Conservation (phyloP, 2,113 vertebrate genomes). For the Nestor notabilis region DNA sequence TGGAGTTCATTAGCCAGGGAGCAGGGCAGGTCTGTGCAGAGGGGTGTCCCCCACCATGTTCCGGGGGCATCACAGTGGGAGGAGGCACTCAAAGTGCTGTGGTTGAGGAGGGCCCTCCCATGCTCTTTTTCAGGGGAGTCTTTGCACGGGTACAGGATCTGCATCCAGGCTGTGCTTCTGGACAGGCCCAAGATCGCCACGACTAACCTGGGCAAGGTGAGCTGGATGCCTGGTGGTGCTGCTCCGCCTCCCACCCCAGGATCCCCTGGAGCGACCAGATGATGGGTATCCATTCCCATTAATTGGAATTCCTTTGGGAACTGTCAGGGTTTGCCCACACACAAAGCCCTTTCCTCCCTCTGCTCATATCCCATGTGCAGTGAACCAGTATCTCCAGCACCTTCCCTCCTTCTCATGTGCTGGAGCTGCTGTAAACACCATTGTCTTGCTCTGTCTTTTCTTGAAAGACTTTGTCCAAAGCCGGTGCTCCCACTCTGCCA, state of each 20-base stretch:
- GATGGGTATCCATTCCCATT: accelerated
- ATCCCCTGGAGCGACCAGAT: background rate
- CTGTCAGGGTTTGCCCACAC: accelerated
- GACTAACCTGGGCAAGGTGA: conserved; percentile 85
- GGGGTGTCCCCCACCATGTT: accelerated
- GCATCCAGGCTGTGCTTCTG: conserved; percentile 90
- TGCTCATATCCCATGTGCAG: accelerated
- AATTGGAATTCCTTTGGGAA: background rate
- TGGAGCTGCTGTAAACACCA: background rate
- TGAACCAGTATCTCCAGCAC: background rate
- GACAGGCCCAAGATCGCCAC: conserved; percentile 89
- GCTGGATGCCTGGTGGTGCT: background rate
- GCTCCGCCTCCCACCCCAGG: accelerated
- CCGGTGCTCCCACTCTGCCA: accelerated
- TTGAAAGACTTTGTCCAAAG: background rate
- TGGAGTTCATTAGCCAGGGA: background rate
- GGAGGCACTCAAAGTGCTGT: accelerated
- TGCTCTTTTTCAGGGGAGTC: conserved; percentile 78
- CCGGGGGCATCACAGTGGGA: too few species aligned
- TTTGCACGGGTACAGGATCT: conserved; percentile 92
- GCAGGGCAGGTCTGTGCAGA: background rate
- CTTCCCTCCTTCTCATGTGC: background rate
- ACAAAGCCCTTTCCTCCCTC: background rate
- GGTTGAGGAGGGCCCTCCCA: background rate
- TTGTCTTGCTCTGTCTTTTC: accelerated